Conservation (phyloP, 1,140 invertebrate genomes). For the Manduca sexta region DNA sequence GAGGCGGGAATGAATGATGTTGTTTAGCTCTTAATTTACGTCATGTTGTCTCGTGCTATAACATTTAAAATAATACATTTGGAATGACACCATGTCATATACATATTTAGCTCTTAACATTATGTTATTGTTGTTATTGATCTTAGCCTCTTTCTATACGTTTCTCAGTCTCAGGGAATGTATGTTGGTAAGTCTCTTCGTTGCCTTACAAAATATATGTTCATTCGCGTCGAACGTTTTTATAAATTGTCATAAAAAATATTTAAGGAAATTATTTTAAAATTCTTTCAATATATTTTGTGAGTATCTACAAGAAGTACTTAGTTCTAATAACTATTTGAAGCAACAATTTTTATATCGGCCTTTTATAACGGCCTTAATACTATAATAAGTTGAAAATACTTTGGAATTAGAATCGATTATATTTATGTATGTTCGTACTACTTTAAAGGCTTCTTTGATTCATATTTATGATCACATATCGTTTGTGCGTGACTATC, state of each 20-base stretch:
- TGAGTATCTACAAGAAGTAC: constrained; percentile 32
- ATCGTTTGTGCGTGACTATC: constrained; percentile 57
- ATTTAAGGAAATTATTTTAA: constrained; percentile 55
- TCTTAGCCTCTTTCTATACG: constrained; percentile 59
- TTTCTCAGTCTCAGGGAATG: constrained; percentile 69
- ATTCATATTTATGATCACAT: constrained; percentile 42
- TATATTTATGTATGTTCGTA: constrained; percentile 21
- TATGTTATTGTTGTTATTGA: constrained; percentile 36
- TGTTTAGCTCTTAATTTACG: constrained; percentile 39
- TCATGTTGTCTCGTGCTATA: constrained; percentile 39
- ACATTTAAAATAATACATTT: constrained; percentile 31
- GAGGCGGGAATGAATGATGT: constrained; percentile 48
- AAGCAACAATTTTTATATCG: constrained; percentile 47
- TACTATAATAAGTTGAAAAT: constrained; percentile 19
- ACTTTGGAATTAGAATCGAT: constrained; percentile 13
- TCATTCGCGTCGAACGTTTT: constrained; percentile 50
- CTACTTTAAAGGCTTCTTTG: constrained; percentile 42
- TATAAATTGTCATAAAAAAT: constrained; percentile 61
- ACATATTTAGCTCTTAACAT: constrained; percentile 22
- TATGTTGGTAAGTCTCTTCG: constrained; percentile 69
- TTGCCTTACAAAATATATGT: constrained; percentile 64
- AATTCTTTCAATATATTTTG: constrained; percentile 26
- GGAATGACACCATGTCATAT: not conserved
- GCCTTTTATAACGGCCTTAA: constrained; percentile 35
- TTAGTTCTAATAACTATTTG: constrained; percentile 49